A percentile compares a stretch with the other conserved stretches of the same genome.
Conservation (phyloP, 2,888 invertebrate species). For the Rambutsinella grinnellia region DNA sequence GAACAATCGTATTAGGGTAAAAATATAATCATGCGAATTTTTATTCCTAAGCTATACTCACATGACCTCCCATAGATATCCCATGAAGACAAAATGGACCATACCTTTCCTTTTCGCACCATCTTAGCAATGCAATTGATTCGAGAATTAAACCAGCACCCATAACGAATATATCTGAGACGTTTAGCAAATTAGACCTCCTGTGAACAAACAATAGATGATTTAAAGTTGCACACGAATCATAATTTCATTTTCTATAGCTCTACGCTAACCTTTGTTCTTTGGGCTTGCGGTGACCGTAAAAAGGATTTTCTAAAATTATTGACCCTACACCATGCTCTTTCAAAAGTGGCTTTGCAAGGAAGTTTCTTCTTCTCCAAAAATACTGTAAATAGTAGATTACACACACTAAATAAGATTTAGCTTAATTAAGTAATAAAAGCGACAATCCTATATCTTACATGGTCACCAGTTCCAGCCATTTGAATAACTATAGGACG, state of each 20-base stretch:
- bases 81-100: slow-evolving; percentile 96
- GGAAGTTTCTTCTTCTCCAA: slow-evolving; percentile 88
- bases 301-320: slow-evolving; percentile 96
- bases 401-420: no score
- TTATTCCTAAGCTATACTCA: no score
- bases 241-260: no score
- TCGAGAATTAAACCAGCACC: slow-evolving; percentile 92
- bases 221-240: background rate
- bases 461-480: slow-evolving; percentile 99
- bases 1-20: no score
- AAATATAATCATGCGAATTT: no score
- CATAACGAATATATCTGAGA: slow-evolving; percentile 93
- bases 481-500: slow-evolving; percentile 93
- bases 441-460: slow-evolving; percentile 74
- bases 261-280: slow-evolving; percentile 90
- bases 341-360: slow-evolving; percentile 91
- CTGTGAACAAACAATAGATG: slow-evolving; percentile 70
- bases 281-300: slow-evolving; percentile 88
- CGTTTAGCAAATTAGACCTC: slow-evolving; percentile 92
- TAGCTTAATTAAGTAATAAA: no score
- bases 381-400: slow-evolving; percentile 83
- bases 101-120: slow-evolving; percentile 91
- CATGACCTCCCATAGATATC: slow-evolving; percentile 98
- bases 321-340: slow-evolving; percentile 93
- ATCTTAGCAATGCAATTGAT: slow-evolving; percentile 90